phyloP scores from a whole-genome alignment of 2,113 vertebrate species.

The Raja brachyura region DNA sequence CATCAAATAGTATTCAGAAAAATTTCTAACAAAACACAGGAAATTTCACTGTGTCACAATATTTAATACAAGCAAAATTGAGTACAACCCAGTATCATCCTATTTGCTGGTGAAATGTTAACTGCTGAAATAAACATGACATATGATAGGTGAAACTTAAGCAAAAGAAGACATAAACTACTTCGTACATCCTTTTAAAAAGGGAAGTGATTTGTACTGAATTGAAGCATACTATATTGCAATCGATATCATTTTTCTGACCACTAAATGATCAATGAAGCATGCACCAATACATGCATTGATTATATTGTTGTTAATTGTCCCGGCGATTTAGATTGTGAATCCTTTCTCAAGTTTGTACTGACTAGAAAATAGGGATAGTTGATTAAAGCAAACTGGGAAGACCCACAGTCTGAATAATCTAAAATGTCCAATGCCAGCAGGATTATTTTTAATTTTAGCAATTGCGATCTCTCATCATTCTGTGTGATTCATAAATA shows the following conservation, averaged over 20 bases:
- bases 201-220: not conserved
- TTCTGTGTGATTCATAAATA: not conserved
- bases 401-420: not conserved
- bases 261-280: too few relatives aligned
- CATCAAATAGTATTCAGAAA: not conserved
- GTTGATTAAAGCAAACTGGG: not conserved
- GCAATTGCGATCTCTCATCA: not conserved
- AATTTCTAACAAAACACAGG: not conserved
- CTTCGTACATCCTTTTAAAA: not conserved
- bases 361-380: not conserved
- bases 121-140: not conserved
- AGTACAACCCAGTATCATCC: not conserved
- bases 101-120: not conserved
- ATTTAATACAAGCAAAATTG: not conserved
- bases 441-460: not conserved
- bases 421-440: not conserved
- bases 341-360: not conserved
- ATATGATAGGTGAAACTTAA: not conserved
- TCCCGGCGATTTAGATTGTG: not conserved
- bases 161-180: not conserved
- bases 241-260: not conserved
- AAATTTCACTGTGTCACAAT: not conserved
- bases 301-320: not conserved
- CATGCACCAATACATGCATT: too few relatives aligned
- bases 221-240: not conserved